Evolutionary conservation across 2,888 invertebrate genomes (phyloP).

Genomic region (Andrena marginata): DNA sequence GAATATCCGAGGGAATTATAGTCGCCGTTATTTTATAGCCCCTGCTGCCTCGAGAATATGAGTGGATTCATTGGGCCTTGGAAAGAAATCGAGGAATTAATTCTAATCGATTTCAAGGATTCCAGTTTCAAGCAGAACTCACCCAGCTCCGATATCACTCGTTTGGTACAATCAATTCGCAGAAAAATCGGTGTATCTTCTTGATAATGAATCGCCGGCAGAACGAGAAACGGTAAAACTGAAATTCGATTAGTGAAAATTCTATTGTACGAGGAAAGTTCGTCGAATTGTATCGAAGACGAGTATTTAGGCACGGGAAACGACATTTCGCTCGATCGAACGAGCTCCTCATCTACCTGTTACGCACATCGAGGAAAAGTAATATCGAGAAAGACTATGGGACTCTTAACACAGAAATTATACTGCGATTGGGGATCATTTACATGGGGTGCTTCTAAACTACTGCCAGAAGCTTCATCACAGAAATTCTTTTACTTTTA

Average conservation of each 20-base stretch:
- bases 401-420: not conserved
- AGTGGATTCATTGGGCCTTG: too few relatives aligned
- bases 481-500: too few relatives aligned
- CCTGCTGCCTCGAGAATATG: too few relatives aligned
- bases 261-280: not conserved
- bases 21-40: too few relatives aligned
- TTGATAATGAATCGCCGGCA: not conserved
- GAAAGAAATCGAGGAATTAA: not conserved
- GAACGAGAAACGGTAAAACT: not conserved
- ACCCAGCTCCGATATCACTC: not conserved
- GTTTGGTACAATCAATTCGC: too few relatives aligned
- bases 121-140: not conserved
- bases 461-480: not conserved
- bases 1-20: too few relatives aligned
- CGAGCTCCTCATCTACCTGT: not conserved
- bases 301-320: not conserved
- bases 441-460: not conserved
- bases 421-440: not conserved
- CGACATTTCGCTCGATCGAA: constrained; percentile 5
- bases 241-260: not conserved
- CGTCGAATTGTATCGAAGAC: not conserved
- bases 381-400: not conserved
- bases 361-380: not conserved
- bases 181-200: not conserved
- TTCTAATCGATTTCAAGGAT: too few relatives aligned